Evolutionary conservation across 2,888 invertebrate species (phyloP).

Genomic region (Lasiommata megera): DNA sequence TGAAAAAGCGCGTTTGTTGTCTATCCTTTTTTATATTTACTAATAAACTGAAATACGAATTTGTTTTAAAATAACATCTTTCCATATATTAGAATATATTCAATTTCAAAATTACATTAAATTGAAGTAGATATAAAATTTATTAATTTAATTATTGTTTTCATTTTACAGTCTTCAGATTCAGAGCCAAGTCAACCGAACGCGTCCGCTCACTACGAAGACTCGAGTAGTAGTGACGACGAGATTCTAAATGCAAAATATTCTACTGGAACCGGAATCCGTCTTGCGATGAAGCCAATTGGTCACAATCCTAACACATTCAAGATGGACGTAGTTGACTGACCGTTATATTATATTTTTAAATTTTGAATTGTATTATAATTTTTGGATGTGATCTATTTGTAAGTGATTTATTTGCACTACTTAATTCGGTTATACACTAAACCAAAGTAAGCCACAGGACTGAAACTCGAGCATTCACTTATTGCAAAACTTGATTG

Average conservation of each 20-base stretch:
- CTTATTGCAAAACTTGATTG: background rate
- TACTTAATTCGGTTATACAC: background rate
- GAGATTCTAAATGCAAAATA: conserved; percentile 62
- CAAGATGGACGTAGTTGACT: conserved; percentile 70
- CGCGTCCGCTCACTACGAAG: conserved; percentile 57
- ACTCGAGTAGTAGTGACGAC: conserved; percentile 72
- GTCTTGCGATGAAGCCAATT: conserved; percentile 69
- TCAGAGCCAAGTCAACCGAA: conserved; percentile 60
- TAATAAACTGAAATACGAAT: no score
- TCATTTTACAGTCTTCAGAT: conserved; percentile 57
- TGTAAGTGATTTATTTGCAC: background rate
- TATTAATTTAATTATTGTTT: background rate
- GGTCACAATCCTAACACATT: conserved; percentile 59
- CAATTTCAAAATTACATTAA: no score
- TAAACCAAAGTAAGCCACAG: background rate
- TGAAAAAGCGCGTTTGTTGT: no score
- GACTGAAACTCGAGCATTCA: background rate
- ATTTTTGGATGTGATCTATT: conserved; percentile 5
- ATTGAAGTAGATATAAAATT: background rate
- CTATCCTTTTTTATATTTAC: no score
- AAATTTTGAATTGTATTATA: background rate
- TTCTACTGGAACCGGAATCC: conserved; percentile 50
- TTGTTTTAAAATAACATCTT: no score
- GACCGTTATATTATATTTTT: conserved; percentile 39
- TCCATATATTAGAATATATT: no score